Evolutionary conservation across 2,888 invertebrate genomes (phyloP).

Genomic region (Scaptomyza cyrtandrae): DNA sequence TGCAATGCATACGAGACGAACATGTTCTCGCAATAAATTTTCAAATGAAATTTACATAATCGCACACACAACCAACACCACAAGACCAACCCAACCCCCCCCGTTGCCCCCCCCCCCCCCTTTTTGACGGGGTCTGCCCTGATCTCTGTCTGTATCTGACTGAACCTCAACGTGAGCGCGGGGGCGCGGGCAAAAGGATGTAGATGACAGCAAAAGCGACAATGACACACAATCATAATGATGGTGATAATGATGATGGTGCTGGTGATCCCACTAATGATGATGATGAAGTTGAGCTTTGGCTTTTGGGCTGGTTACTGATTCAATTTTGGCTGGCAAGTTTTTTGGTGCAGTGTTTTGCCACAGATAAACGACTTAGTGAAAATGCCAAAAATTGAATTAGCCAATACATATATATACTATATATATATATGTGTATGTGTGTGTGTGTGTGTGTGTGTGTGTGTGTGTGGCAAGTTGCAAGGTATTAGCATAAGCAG

Average conservation of each 20-base stretch:
- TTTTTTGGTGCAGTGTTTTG: constrained; percentile 54
- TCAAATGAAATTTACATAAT: constrained; percentile 70
- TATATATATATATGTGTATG: constrained; percentile 32
- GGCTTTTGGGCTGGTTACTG: constrained; percentile 43
- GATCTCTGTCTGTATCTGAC: constrained; percentile 8
- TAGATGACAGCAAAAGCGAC: constrained; percentile 37
- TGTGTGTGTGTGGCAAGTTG: constrained; percentile 44
- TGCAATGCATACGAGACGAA: constrained; percentile 47
- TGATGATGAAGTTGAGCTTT: constrained; percentile 41
- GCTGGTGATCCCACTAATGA: constrained; percentile 12
- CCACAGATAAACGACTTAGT: constrained; percentile 76
- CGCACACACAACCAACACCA: constrained; percentile 26
- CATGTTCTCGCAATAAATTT: constrained; percentile 68
- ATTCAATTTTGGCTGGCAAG: constrained; percentile 60
- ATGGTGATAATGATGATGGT: neutral
- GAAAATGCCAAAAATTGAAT: constrained; percentile 64
- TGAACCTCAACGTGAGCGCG: constrained; percentile 48
- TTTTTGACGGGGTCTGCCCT: neutral
- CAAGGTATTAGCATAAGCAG: constrained; percentile 57
- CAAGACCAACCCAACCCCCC: neutral
- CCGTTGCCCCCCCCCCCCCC: neutral
- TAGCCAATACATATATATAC: constrained; percentile 28
- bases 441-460: constrained; percentile 43
- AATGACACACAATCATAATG: constrained; percentile 9
- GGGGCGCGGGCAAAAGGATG: constrained; percentile 20